These are phyloP conservation scores for Liparis tanakae DNA, from an alignment of 2,797 vertebrate genomes.

Conservation along the genomic window DNA sequence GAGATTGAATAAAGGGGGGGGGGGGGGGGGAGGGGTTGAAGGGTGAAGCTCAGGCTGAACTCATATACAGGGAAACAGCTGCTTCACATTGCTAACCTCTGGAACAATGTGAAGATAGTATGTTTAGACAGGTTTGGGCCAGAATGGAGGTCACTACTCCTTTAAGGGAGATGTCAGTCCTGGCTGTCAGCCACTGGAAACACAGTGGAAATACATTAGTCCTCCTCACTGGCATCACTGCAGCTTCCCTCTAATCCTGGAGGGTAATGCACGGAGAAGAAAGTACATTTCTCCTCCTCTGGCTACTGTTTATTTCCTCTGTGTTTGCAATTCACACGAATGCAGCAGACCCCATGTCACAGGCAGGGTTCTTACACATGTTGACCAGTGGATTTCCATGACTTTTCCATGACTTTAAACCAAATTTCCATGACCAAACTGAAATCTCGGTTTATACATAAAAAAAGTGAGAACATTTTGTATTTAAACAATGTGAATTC, in stretches of 20 bases:
- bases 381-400: too few relatives aligned
- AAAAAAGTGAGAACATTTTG: too few relatives aligned
- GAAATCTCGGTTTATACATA: too few relatives aligned
- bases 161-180: conserved; percentile 75
- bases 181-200: conserved; percentile 75
- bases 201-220: conserved; percentile 67
- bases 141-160: conserved; percentile 78
- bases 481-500: too few relatives aligned
- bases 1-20: conserved; percentile 5
- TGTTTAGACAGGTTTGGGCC: conserved; percentile 83
- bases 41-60: conserved; percentile 61
- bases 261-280: conserved; percentile 38
- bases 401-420: too few relatives aligned
- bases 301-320: conserved; percentile 51
- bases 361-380: too few relatives aligned
- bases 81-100: conserved; percentile 80
- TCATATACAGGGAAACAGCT: conserved; percentile 81
- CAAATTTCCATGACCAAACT: too few relatives aligned
- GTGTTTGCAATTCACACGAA: conserved; percentile 37
- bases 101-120: conserved; percentile 79
- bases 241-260: conserved; percentile 51
- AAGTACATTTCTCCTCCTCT: conserved; percentile 23
- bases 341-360: conserved; percentile 64
- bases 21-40: neutral
- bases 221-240: conserved; percentile 60